phyloP scores from a whole-genome alignment of 1,140 invertebrate genomes.

The Oedothorax gibbosus region DNA sequence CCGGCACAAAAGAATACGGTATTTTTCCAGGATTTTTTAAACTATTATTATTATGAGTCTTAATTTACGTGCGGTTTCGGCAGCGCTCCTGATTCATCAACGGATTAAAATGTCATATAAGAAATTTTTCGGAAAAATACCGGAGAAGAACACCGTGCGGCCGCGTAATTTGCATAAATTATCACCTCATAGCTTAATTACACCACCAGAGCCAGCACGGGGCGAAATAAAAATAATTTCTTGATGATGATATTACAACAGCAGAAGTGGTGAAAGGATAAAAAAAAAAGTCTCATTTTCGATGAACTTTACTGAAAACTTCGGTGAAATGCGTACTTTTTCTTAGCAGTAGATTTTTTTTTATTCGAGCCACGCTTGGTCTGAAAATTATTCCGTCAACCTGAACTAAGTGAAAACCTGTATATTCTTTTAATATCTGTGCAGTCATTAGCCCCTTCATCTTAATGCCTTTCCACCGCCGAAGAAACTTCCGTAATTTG shows the following conservation, averaged over 20 bases:
- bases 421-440: slow-evolving; percentile 60
- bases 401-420: slow-evolving; percentile 57
- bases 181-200: slow-evolving; percentile 60
- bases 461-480: slow-evolving; percentile 37
- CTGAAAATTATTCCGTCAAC: slow-evolving; percentile 55
- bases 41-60: slow-evolving; percentile 2
- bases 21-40: too few species aligned
- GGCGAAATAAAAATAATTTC: slow-evolving; percentile 57
- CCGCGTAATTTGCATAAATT: slow-evolving; percentile 60
- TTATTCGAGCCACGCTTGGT: slow-evolving; percentile 20
- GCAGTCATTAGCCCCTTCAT: slow-evolving; percentile 48
- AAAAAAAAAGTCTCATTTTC: slow-evolving; percentile 50
- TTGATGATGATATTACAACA: slow-evolving; percentile 51
- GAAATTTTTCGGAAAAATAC: slow-evolving; percentile 60
- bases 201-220: slow-evolving; percentile 18
- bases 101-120: slow-evolving; percentile 60
- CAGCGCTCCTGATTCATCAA: slow-evolving; percentile 47
- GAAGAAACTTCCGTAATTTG: slow-evolving; percentile 37
- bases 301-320: slow-evolving; percentile 56
- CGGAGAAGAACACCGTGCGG: neutral
- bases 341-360: neutral
- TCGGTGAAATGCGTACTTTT: slow-evolving; percentile 15
- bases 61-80: slow-evolving; percentile 30
- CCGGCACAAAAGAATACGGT: too few species aligned
- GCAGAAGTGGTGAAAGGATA: neutral